A percentile compares a stretch with the other conserved stretches of the same genome.
These are phyloP conservation scores for Pheucticus melanocephalus DNA, from an alignment of 2,113 vertebrate genomes.

Conservation along the genomic window DNA sequence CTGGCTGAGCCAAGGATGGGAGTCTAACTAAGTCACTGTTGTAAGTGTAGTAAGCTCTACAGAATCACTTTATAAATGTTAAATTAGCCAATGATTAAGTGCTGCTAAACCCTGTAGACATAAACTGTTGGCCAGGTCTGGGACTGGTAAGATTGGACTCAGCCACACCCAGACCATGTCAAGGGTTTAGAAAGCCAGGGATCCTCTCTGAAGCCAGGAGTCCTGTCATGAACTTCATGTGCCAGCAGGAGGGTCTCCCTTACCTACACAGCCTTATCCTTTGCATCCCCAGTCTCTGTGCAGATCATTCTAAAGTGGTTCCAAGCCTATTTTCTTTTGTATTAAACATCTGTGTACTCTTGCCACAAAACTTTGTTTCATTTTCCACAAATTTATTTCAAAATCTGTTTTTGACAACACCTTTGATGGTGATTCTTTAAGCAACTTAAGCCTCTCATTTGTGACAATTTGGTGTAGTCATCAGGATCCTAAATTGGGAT, in stretches of 20 bases:
- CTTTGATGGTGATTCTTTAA: not conserved
- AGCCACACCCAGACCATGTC: not conserved
- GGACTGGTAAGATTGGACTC: not conserved
- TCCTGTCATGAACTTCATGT: not conserved
- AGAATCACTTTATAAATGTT: not conserved
- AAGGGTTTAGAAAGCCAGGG: not conserved
- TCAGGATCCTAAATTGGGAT: not conserved
- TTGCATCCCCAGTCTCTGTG: not conserved
- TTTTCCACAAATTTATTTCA: not conserved
- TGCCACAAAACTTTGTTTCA: not conserved
- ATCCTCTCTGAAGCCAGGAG: not conserved
- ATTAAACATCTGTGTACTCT: not conserved
- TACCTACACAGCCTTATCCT: not conserved
- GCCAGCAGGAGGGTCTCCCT: not conserved
- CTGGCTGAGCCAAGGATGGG: not conserved
- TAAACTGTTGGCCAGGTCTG: not conserved
- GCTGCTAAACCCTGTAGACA: not conserved
- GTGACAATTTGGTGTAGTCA: not conserved
- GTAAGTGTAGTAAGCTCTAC: not conserved
- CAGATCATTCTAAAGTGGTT: not conserved
- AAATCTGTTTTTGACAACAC: not conserved
- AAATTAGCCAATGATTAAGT: not conserved
- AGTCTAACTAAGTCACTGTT: not conserved
- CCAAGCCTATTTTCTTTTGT: not conserved
- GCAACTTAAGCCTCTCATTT: not conserved